These are phyloP conservation scores for Chelonia mydas DNA, from an alignment of 2,797 vertebrate genomes.

Conservation along the genomic window DNA sequence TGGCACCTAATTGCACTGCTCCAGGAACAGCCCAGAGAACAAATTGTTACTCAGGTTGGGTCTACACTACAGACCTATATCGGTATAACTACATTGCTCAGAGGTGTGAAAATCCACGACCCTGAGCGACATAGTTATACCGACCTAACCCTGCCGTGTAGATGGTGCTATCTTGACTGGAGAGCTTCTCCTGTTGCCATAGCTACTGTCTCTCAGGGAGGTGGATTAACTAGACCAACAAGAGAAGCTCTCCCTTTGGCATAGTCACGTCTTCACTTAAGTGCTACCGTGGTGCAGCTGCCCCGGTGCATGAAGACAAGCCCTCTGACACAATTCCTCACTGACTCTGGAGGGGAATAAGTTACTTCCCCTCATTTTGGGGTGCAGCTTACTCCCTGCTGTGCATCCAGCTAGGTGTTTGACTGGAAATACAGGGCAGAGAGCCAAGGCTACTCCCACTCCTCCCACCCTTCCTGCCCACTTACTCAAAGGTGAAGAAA, in stretches of 20 bases:
- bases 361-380: not conserved
- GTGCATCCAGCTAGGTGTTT: not conserved
- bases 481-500: not conserved
- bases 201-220: no score
- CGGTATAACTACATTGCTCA: no score
- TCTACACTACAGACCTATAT: not conserved
- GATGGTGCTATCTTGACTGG: no score
- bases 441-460: not conserved
- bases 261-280: no score
- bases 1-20: not conserved
- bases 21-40: not conserved
- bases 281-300: no score
- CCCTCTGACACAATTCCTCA: not conserved
- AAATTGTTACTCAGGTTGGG: not conserved
- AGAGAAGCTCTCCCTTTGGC: no score
- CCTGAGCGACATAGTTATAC: no score
- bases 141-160: no score
- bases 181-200: no score
- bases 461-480: not conserved
- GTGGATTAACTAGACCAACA: no score
- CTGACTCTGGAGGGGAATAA: not conserved
- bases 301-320: no score
- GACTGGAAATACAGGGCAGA: not conserved
- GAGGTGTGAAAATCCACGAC: no score
- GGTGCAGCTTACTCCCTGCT: not conserved